Base-by-base conservation (phyloP, 2,888 invertebrate genomes). In the Scotopteryx bipunctaria region DNA sequence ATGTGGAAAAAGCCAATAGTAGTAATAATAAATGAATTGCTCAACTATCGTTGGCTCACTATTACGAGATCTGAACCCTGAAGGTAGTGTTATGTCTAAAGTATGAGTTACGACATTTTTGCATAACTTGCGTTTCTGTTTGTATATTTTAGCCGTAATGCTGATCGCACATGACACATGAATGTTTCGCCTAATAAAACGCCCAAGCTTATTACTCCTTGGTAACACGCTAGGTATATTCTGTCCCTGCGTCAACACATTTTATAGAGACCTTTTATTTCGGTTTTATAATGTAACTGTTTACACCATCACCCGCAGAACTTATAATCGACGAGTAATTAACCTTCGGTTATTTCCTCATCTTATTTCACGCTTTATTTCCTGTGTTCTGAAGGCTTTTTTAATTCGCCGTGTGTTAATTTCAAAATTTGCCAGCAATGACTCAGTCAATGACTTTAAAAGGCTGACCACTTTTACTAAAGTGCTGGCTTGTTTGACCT, bases 311-410 rank as follows among this genome's bases (percentile, higher is more conserved):
- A 13, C 51, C 50, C 46, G 48, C 54, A 54, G 43, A 43, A 35
- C 21, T 46, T 43, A 46, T 46, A 49, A 53, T 56, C 38, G 53
- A 23, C 46, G 25, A 38, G 35, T 55, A 50, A 53, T 57, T 51
- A 59, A 62, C 59, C 61, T 62, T 59, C 57, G 32, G 38, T 29
- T 35, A 37, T 45, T 59, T 59, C 57, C 59, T 57, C 47, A 45
- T 52, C n/a, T 37, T 51, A 62, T 62, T 59, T 57, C 47, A 54
- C 57, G 46, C 44, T 23, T 51, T 47, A 42, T 49, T 51, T 45
- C 41, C 36, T 48, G 55, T 55, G 38, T 48, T 57, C 37, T 31
- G 46, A 55, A 49, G 43, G 27, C 29, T 36, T 27, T 37, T 31
- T 55, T 51, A 42, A 49, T 54, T 46, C 11, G 38, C 15, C 6